Evolutionary conservation across 2,113 vertebrate genomes (phyloP).

Genomic region (Tautogolabrus adspersus): DNA sequence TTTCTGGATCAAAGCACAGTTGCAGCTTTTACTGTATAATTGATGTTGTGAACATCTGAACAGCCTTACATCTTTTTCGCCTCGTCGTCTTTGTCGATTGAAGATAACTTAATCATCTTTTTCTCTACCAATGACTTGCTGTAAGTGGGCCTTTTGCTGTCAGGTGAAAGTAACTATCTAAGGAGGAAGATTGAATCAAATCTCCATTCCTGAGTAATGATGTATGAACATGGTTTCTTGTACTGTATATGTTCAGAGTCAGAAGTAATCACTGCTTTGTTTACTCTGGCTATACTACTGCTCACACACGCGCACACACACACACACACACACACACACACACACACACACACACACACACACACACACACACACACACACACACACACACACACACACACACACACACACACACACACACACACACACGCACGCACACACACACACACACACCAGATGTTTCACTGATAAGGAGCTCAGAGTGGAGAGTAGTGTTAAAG

Average conservation of each 20-base stretch:
- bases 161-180: constrained; percentile 1
- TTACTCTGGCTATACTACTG: constrained; percentile 40
- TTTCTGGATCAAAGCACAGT: background rate
- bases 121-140: background rate
- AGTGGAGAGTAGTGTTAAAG: background rate
- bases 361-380: constrained; percentile 16
- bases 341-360: constrained; percentile 27
- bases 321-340: constrained; percentile 32
- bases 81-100: background rate
- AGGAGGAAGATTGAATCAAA: constrained; percentile 20
- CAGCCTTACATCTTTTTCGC: background rate
- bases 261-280: constrained; percentile 46
- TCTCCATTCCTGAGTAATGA: constrained; percentile 56
- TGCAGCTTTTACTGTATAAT: background rate
- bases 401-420: constrained; percentile 5
- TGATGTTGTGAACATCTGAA: background rate
- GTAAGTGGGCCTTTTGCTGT: background rate
- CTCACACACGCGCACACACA: background rate
- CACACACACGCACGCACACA: no score
- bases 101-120: background rate
- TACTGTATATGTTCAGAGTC: constrained; percentile 39
- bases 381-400: constrained; percentile 7
- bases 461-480: constrained; percentile 40
- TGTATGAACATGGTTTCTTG: constrained; percentile 30
- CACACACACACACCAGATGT: constrained; percentile 52